Base-by-base conservation (phyloP, 2,888 invertebrate species). In the Gastracanthus pulcherrimus region DNA sequence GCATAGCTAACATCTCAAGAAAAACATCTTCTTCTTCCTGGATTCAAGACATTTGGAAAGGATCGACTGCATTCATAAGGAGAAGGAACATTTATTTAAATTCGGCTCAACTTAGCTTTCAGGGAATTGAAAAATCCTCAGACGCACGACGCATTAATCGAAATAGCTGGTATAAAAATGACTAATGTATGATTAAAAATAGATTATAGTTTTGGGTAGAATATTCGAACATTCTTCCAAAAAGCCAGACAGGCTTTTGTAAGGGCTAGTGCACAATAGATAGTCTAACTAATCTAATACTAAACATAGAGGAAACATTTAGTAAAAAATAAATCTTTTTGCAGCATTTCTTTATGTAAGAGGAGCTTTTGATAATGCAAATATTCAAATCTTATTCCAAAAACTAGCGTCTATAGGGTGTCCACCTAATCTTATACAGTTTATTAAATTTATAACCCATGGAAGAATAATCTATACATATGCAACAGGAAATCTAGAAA, bases 181-280 rank as follows among this genome's bases (percentile, higher is more conserved):
- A 41, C 2, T 9, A 5, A 31, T 48, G 67, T 7, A 55, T 80
- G 55, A 16, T 75, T 5, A 80, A 80, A 36, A 75, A 75, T 58
- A 66, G 80, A 45, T 11, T 80, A 16, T 67, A 80, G 23, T 74
- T 55, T 55, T 80, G 80, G 80, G 23, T 26, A 9, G 72, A 72
- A 60, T 13, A 38, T 11, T 38, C 58, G 7, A 29, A 60, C 23
- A 26, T 58, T 19, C 16, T 72, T 13, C 58, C 51, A 19, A 11
- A 34, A 11, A 60, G 23, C 29, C n/a, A 38, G 38, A 41, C 13
- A 16, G 72, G 72, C 34, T 72, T 72, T 26, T 19, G 69, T 26
- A 69, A 69, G 19, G 69, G 45, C 11, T 19, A 19, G 9, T 69
- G 45, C 36, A 41, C 19, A 16, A 3, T 55, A 6, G 55, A 71